phyloP scores from a whole-genome alignment of 2,888 invertebrate species.

The Clusia tigrina region DNA sequence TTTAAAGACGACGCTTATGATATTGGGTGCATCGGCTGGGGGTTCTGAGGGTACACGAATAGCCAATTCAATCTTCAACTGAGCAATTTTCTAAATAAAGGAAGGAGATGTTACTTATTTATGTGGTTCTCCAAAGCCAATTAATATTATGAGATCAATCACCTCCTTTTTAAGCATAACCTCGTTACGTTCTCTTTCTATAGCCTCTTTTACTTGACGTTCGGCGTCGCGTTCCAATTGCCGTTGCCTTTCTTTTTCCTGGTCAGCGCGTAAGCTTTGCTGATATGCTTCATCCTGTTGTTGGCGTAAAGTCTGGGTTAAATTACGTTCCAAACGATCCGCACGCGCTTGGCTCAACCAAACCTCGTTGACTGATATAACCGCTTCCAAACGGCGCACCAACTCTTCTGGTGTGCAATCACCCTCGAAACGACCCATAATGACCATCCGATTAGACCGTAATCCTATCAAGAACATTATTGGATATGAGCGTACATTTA shows the following conservation, averaged over 20 bases:
- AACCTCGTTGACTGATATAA: slow-evolving; percentile 86
- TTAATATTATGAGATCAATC: slow-evolving; percentile 4
- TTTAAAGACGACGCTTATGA: slow-evolving; percentile 87
- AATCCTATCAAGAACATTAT: slow-evolving; percentile 90
- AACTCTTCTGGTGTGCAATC: slow-evolving; percentile 77
- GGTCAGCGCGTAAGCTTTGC: slow-evolving; percentile 89
- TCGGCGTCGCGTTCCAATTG: slow-evolving; percentile 69
- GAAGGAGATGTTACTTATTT: slow-evolving; percentile 13
- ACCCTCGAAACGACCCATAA: slow-evolving; percentile 91
- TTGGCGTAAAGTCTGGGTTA: slow-evolving; percentile 85
- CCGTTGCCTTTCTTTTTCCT: slow-evolving; percentile 86
- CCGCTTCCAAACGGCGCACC: slow-evolving; percentile 74
- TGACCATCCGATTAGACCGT: slow-evolving; percentile 90
- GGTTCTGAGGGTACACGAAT: slow-evolving; percentile 80
- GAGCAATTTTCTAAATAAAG: slow-evolving; percentile 69
- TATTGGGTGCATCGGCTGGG: slow-evolving; percentile 71
- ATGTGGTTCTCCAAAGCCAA: not conserved
- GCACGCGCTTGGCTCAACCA: slow-evolving; percentile 86
- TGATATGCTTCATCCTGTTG: slow-evolving; percentile 95
- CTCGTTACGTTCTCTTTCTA: slow-evolving; percentile 66
- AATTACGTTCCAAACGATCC: slow-evolving; percentile 82
- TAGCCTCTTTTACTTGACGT: slow-evolving; percentile 66
- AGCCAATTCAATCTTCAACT: slow-evolving; percentile 73
- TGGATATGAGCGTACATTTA: slow-evolving; percentile 84
- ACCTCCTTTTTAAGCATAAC: slow-evolving; percentile 67